Conservation (phyloP, 1,140 invertebrate species). For the Semibalanus balanoides region DNA sequence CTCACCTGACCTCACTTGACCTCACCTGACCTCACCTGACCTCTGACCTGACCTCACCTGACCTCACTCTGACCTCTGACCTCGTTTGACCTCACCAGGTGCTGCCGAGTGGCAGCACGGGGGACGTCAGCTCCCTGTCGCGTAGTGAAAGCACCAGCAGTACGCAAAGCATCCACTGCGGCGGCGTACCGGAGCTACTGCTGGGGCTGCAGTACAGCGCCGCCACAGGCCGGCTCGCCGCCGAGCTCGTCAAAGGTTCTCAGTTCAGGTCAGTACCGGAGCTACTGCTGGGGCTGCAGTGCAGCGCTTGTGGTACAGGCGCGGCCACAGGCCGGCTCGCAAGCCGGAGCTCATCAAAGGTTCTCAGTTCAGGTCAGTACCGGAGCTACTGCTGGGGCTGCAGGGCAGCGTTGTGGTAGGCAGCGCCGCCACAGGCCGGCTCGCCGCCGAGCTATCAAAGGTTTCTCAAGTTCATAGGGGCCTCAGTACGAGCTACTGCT, state of each 20-base stretch:
- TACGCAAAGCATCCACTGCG: conserved; percentile 66
- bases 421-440: conserved; percentile 77
- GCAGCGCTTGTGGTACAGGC: too few species aligned
- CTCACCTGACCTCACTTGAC: too few species aligned
- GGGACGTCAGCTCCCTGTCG: conserved; percentile 49
- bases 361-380: too few species aligned
- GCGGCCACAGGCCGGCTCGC: conserved; percentile 78
- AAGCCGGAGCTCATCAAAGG: conserved; percentile 83
- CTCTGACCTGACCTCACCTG: too few species aligned
- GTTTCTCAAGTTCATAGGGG: conserved; percentile 27
- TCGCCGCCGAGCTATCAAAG: conserved; percentile 85
- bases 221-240: conserved; percentile 74
- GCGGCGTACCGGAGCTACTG: conserved; percentile 76
- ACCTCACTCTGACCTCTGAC: too few species aligned
- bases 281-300: conserved; percentile 61
- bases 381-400: conserved; percentile 49
- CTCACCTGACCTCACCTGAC: too few species aligned
- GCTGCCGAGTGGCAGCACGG: too few species aligned
- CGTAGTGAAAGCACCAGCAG: conserved; percentile 83
- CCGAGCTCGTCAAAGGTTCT: conserved; percentile 84
- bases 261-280: conserved; percentile 52
- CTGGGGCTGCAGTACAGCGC: conserved; percentile 81
- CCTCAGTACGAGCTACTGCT: conserved; percentile 36
- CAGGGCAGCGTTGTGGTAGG: conserved; percentile 88
- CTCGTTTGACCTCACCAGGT: too few species aligned